These are phyloP conservation scores for Zaprionus nigranus DNA, from an alignment of 1,140 invertebrate genomes.

Conservation along the genomic window DNA sequence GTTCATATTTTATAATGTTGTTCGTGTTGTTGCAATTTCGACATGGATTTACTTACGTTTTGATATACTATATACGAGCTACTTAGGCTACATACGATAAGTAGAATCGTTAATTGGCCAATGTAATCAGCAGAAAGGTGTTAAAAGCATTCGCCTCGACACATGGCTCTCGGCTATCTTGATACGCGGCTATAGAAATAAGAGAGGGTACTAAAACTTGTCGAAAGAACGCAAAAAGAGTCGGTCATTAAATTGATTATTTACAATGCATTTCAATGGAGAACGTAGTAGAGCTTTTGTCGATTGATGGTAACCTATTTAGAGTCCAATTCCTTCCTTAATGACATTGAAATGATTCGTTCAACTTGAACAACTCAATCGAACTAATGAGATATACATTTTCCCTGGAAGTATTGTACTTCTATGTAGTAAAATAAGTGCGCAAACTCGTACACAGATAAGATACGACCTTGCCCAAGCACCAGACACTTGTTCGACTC, in stretches of 20 bases:
- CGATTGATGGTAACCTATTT: not conserved
- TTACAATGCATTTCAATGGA: slow-evolving; percentile 24
- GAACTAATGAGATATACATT: slow-evolving; percentile 8
- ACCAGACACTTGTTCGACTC: not conserved
- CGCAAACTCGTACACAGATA: slow-evolving; percentile 36
- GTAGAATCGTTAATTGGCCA: slow-evolving; percentile 33
- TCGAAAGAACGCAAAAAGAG: slow-evolving; percentile 11
- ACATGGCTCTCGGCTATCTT: slow-evolving; percentile 13
- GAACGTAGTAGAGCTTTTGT: slow-evolving; percentile 10
- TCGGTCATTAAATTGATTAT: slow-evolving; percentile 31
- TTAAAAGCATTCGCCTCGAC: slow-evolving; percentile 27
- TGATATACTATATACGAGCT: slow-evolving; percentile 1
- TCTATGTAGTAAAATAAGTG: not conserved
- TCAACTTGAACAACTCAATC: slow-evolving; percentile 4
- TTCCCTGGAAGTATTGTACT: slow-evolving; percentile 10
- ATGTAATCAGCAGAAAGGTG: slow-evolving; percentile 39
- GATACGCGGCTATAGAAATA: slow-evolving; percentile 9
- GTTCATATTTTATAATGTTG: not conserved
- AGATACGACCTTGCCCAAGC: slow-evolving; percentile 59
- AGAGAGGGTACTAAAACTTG: slow-evolving; percentile 24
- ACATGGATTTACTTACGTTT: not conserved
- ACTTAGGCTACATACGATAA: slow-evolving; percentile 15
- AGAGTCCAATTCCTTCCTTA: not conserved
- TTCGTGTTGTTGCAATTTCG: not conserved
- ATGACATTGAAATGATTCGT: not conserved